These are phyloP conservation scores for Antheraea assamensis DNA, from an alignment of 2,888 invertebrate species.

Conservation along the genomic window DNA sequence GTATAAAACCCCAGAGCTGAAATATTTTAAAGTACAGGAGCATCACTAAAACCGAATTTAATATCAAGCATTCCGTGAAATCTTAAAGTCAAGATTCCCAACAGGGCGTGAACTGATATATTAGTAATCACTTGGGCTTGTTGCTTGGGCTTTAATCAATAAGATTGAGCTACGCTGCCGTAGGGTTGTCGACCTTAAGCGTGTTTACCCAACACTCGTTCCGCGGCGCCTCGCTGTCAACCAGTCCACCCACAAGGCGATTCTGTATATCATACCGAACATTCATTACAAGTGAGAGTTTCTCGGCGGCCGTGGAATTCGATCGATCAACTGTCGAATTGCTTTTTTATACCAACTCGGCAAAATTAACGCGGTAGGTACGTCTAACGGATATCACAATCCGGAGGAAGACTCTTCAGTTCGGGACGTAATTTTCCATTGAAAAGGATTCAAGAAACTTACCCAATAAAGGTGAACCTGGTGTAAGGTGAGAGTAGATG, in stretches of 20 bases:
- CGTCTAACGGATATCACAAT: no score
- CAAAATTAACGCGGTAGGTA: not conserved
- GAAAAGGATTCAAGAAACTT: no score
- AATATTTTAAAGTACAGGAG: not conserved
- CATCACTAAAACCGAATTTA: not conserved
- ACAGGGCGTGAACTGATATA: constrained; percentile 50
- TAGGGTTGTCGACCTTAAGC: constrained; percentile 69
- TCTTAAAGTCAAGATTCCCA: constrained; percentile 35
- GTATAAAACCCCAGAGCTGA: not conserved
- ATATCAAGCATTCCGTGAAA: constrained; percentile 9
- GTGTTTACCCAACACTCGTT: constrained; percentile 61
- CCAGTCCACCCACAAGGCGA: constrained; percentile 75
- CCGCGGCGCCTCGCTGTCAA: constrained; percentile 47
- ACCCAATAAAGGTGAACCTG: no score
- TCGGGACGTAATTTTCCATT: no score
- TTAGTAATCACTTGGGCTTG: constrained; percentile 51
- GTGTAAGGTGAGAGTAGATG: no score
- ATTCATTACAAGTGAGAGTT: constrained; percentile 52
- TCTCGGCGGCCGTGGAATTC: constrained; percentile 35
- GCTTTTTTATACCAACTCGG: not conserved
- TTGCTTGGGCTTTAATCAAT: constrained; percentile 54
- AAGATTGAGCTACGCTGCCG: constrained; percentile 42
- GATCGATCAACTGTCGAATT: constrained; percentile 1
- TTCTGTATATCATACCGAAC: constrained; percentile 63
- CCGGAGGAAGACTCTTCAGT: no score